These are phyloP conservation scores for Myrmecobius fasciatus DNA, from an alignment of 2,113 vertebrate genomes.

Conservation along the genomic window DNA sequence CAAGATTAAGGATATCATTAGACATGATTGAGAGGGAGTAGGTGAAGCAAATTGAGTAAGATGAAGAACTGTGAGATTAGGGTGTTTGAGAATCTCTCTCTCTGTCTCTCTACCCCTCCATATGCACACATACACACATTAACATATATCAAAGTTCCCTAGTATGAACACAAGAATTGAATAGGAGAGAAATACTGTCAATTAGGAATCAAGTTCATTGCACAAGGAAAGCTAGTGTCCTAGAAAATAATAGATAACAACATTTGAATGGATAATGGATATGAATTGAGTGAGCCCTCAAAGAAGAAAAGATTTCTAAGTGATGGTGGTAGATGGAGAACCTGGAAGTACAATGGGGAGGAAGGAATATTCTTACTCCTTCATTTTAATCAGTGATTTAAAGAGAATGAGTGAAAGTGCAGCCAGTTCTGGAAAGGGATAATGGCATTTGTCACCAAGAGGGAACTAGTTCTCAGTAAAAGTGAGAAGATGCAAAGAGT, in stretches of 20 bases:
- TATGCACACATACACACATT: too few relatives aligned
- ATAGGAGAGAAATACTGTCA: neutral
- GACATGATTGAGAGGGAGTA: neutral
- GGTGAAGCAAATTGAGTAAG: neutral
- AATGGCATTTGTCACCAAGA: neutral
- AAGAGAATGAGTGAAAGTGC: neutral
- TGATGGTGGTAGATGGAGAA: neutral
- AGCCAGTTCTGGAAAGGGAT: neutral
- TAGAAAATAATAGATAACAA: neutral
- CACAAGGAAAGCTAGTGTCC: neutral
- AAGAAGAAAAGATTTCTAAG: neutral
- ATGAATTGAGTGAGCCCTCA: neutral
- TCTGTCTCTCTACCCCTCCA: too few relatives aligned
- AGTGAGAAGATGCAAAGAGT: neutral
- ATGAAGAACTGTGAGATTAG: neutral
- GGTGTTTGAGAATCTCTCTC: neutral
- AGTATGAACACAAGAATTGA: neutral
- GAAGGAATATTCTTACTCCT: neutral
- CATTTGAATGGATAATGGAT: neutral
- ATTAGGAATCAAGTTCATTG: neutral
- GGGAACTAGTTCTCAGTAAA: neutral
- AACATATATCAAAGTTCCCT: neutral
- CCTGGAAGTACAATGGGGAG: neutral
- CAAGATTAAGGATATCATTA: neutral
- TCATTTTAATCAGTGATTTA: neutral